Evolutionary conservation across 2,113 vertebrate species (phyloP).

Genomic region (Orientallactaga bullata): DNA sequence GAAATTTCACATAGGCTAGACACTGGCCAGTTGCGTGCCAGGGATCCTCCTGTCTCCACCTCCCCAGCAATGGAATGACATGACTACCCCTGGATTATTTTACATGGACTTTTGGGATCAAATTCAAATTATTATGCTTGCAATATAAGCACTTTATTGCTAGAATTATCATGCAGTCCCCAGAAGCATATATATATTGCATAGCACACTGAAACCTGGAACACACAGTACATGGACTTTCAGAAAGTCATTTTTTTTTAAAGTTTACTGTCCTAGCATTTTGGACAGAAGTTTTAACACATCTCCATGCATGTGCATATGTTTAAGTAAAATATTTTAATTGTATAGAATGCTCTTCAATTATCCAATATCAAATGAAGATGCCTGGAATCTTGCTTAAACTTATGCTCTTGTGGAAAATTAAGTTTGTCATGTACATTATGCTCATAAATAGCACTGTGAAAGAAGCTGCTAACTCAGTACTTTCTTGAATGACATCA

Average conservation of each 20-base stretch:
- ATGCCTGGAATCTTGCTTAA: neutral
- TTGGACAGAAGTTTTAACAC: neutral
- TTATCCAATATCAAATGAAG: neutral
- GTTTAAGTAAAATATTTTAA: constrained; percentile 37
- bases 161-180: neutral
- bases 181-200: no score
- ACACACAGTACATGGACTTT: neutral
- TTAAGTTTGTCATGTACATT: neutral
- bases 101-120: no score
- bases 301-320: neutral
- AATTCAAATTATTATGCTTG: no score
- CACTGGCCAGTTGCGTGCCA: no score
- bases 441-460: neutral
- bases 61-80: no score
- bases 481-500: neutral
- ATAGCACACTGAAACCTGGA: neutral
- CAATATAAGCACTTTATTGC: no score
- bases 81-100: no score
- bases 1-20: no score
- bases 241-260: neutral
- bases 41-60: no score
- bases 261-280: neutral
- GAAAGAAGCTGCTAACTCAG: neutral
- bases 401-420: neutral
- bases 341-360: neutral